Evolutionary conservation across 2,113 vertebrate genomes (phyloP).

Genomic region (Archocentrus centrarchus): DNA sequence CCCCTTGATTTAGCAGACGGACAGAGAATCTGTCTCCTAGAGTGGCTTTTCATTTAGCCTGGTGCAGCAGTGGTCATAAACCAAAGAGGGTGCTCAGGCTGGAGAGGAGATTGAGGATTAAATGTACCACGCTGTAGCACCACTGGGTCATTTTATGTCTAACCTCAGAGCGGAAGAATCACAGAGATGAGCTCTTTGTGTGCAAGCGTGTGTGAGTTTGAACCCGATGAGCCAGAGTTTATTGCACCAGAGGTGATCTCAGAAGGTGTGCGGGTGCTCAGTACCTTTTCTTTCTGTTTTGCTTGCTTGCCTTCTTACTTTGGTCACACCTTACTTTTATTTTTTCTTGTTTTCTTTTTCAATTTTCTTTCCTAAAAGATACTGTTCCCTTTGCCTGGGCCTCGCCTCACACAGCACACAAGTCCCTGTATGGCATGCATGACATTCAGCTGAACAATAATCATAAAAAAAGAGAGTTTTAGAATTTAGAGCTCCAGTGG

Average conservation of each 20-base stretch:
- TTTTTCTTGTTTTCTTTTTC: neutral
- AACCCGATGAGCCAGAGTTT: slow-evolving; percentile 58
- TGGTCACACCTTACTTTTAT: neutral
- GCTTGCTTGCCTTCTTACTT: neutral
- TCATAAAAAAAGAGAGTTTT: slow-evolving; percentile 81
- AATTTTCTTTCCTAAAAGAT: neutral
- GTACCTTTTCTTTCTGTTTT: slow-evolving; percentile 2
- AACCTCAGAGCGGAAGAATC: slow-evolving; percentile 57
- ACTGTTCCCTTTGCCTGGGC: neutral
- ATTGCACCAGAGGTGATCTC: slow-evolving; percentile 52
- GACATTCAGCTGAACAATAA: slow-evolving; percentile 91
- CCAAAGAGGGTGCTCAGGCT: slow-evolving; percentile 56
- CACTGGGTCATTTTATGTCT: slow-evolving; percentile 66
- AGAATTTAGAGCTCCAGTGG: slow-evolving; percentile 94
- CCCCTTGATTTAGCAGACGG: slow-evolving; percentile 53
- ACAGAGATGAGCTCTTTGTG: slow-evolving; percentile 50
- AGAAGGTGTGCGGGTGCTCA: slow-evolving; percentile 49
- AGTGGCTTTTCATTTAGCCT: slow-evolving; percentile 62
- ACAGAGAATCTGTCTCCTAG: slow-evolving; percentile 36
- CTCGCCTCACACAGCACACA: slow-evolving; percentile 56
- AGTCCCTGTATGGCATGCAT: slow-evolving; percentile 82
- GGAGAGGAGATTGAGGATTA: slow-evolving; percentile 66
- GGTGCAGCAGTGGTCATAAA: slow-evolving; percentile 53
- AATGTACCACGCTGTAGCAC: slow-evolving; percentile 66
- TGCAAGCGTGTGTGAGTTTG: slow-evolving; percentile 34